Conservation (phyloP, 2,888 invertebrate genomes). For the Drosophila antonietae region DNA sequence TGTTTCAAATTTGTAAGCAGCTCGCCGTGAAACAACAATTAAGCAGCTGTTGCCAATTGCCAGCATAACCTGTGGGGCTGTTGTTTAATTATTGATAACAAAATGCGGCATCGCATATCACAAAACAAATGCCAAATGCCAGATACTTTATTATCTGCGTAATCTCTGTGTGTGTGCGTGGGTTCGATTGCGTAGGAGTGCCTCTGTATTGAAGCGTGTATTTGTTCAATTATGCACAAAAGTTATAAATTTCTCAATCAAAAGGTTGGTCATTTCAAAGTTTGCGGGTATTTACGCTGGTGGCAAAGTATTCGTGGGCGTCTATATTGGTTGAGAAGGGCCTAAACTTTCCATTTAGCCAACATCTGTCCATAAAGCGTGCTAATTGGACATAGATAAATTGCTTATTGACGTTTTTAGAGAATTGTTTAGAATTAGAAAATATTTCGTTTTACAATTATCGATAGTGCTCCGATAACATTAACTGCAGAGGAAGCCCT, state of each 20-base stretch:
- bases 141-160: not conserved
- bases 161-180: not conserved
- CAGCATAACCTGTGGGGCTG: slow-evolving; percentile 47
- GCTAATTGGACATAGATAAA: slow-evolving; percentile 1
- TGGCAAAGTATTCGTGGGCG: slow-evolving; percentile 6
- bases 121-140: slow-evolving; percentile 22
- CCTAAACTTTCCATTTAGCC: slow-evolving; percentile 19
- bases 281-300: slow-evolving; percentile 35
- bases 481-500: not conserved
- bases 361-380: not conserved
- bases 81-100: slow-evolving; percentile 67
- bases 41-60: slow-evolving; percentile 52
- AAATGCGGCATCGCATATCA: slow-evolving; percentile 39
- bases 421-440: not conserved
- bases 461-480: slow-evolving; percentile 2
- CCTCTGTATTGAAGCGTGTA: slow-evolving; percentile 11
- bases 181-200: not conserved
- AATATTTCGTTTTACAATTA: not conserved
- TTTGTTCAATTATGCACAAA: slow-evolving; percentile 35
- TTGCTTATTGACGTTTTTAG: not conserved
- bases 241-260: slow-evolving; percentile 39
- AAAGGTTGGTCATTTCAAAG: slow-evolving; percentile 28
- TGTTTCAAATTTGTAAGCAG: slow-evolving; percentile 63
- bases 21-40: slow-evolving; percentile 17
- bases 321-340: not conserved